phyloP scores from a whole-genome alignment of 2,888 invertebrate genomes.

The Allolobophora icterica region DNA sequence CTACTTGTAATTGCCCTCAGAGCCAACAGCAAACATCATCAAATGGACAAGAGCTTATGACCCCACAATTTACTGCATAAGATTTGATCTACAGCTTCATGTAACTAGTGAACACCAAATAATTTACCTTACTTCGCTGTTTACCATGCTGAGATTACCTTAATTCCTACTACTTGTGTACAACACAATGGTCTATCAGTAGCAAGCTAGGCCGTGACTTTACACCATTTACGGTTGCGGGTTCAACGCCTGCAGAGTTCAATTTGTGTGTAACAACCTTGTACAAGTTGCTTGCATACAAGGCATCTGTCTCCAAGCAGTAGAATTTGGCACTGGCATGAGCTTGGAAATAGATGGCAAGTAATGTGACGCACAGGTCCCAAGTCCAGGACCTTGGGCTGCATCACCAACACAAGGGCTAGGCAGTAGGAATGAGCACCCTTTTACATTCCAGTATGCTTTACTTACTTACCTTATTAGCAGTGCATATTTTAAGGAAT shows the following conservation, averaged over 20 bases:
- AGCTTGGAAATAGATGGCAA: too few species aligned
- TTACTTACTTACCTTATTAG: too few species aligned
- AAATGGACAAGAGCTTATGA: not conserved
- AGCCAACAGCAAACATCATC: not conserved
- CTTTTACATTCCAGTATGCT: too few species aligned
- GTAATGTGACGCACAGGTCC: too few species aligned
- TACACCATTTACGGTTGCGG: not conserved
- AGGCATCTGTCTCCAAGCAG: not conserved
- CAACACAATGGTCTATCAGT: not conserved
- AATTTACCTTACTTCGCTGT: not conserved
- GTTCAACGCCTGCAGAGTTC: not conserved
- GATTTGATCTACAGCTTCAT: not conserved
- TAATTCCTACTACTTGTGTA: not conserved
- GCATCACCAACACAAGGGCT: too few species aligned
- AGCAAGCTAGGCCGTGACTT: not conserved
- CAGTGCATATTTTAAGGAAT: too few species aligned
- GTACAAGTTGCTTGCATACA: not conserved
- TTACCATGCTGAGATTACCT: not conserved
- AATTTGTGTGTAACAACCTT: not conserved
- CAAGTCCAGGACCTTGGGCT: too few species aligned
- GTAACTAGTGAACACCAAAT: not conserved
- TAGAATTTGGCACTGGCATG: not conserved
- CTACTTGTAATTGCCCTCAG: not conserved
- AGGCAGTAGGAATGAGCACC: too few species aligned
- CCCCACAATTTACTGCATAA: not conserved